These are phyloP conservation scores for Beroe forskalii DNA, from an alignment of 37 sponge, comb jelly and placozoan species.

Conservation along the genomic window DNA sequence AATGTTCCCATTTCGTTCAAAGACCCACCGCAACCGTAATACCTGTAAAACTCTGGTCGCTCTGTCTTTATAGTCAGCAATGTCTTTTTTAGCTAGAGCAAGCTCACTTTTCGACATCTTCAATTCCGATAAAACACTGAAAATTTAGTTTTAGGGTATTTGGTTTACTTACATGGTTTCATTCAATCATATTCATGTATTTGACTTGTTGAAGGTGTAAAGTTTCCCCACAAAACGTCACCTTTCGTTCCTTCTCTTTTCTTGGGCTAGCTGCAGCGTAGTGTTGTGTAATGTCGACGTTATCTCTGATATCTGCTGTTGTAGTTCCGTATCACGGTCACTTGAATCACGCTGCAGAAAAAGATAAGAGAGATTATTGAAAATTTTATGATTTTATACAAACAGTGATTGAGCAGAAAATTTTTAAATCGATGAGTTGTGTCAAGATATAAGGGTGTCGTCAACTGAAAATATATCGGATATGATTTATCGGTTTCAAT, in stretches of 20 bases:
- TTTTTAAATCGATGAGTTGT: too few relatives aligned
- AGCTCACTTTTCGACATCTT: neutral
- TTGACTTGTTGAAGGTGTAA: too few relatives aligned
- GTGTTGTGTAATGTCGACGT: neutral
- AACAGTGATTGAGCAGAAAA: too few relatives aligned
- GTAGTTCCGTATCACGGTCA: neutral
- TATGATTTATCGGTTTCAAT: too few relatives aligned
- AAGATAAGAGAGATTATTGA: too few relatives aligned
- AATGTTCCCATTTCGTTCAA: too few relatives aligned
- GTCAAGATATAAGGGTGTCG: too few relatives aligned
- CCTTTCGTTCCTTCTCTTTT: neutral
- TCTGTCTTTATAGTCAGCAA: neutral
- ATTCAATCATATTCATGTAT: neutral
- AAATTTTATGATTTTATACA: too few relatives aligned
- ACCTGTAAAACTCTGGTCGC: conserved; percentile 1
- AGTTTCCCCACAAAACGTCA: neutral
- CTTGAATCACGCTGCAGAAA: neutral
- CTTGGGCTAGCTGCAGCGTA: neutral
- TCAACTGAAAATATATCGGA: too few relatives aligned
- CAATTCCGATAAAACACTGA: neutral
- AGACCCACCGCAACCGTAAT: too few relatives aligned
- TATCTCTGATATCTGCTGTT: neutral
- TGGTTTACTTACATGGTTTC: neutral
- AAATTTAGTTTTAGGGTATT: neutral
- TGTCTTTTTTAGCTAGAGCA: neutral